Conservation (phyloP, 2,888 invertebrate genomes). For the Galerucella pusilla region DNA sequence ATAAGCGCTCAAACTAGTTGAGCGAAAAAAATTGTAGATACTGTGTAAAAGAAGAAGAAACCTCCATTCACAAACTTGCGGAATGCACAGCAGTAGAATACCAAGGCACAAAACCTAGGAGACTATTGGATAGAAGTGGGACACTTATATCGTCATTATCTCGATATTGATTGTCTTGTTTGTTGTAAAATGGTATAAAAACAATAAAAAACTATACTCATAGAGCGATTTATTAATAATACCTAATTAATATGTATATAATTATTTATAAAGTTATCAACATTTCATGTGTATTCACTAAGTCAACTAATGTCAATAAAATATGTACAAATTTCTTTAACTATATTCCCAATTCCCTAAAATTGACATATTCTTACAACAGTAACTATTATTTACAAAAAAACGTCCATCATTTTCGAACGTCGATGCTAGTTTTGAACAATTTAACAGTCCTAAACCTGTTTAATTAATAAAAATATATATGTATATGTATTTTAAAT, state of each 20-base stretch:
- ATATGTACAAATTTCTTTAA: constrained; percentile 69
- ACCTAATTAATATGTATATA: constrained; percentile 66
- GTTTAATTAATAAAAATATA: constrained; percentile 60
- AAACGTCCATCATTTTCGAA: constrained; percentile 36
- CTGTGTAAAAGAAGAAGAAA: too few species aligned
- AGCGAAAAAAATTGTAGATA: too few species aligned
- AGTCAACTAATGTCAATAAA: constrained; percentile 70
- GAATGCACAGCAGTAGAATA: too few species aligned
- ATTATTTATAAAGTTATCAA: constrained; percentile 68
- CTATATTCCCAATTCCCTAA: constrained; percentile 75
- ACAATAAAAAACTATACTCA: constrained; percentile 51
- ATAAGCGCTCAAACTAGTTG: too few species aligned
- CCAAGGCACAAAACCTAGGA: too few species aligned
- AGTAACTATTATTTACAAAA: constrained; percentile 61
- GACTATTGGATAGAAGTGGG: too few species aligned
- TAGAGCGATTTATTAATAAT: constrained; percentile 66
- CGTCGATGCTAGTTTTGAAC: constrained; percentile 51
- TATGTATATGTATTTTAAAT: constrained; percentile 55
- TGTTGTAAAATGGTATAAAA: constrained; percentile 2
- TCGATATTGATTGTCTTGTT: too few species aligned
- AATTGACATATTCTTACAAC: constrained; percentile 78
- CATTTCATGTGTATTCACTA: constrained; percentile 66
- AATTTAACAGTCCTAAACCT: constrained; percentile 62
- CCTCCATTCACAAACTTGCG: too few species aligned
- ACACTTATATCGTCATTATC: too few species aligned